A percentile compares a stretch with the other conserved stretches of the same genome.
phyloP scores from a whole-genome alignment of 2,797 vertebrate genomes.

The Decapterus maruadsi region DNA sequence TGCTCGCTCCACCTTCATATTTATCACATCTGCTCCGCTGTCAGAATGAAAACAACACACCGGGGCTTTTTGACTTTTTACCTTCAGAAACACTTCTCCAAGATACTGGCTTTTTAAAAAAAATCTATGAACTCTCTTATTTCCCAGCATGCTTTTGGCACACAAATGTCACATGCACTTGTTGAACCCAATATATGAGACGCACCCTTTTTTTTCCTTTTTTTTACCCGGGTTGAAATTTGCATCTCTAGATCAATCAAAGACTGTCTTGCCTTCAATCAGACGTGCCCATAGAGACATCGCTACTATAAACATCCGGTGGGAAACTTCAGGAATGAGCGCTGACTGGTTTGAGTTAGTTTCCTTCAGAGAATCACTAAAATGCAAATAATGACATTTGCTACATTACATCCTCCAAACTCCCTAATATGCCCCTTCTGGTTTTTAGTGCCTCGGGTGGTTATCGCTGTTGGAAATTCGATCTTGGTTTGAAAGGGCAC shows the following conservation, averaged over 20 bases:
- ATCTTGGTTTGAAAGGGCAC: slow-evolving; percentile 65
- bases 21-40: not conserved
- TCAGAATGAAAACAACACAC: not conserved
- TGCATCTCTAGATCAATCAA: slow-evolving; percentile 3
- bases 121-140: not conserved
- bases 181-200: slow-evolving; percentile 6
- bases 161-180: not conserved
- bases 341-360: not conserved
- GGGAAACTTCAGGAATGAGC: not conserved
- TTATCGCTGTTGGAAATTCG: slow-evolving; percentile 57
- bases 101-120: not conserved
- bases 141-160: not conserved
- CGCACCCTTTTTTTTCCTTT: no score
- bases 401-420: slow-evolving; percentile 48
- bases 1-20: not conserved
- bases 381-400: slow-evolving; percentile 73
- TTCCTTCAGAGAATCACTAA: slow-evolving; percentile 33
- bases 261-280: slow-evolving; percentile 15
- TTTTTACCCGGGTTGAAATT: not conserved
- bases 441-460: slow-evolving; percentile 63
- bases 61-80: not conserved
- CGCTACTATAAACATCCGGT: not conserved
- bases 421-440: slow-evolving; percentile 55
- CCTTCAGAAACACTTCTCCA: not conserved
- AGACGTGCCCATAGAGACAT: not conserved